Base-by-base conservation (phyloP, 2,113 vertebrate genomes). In the Donacobius atricapilla region DNA sequence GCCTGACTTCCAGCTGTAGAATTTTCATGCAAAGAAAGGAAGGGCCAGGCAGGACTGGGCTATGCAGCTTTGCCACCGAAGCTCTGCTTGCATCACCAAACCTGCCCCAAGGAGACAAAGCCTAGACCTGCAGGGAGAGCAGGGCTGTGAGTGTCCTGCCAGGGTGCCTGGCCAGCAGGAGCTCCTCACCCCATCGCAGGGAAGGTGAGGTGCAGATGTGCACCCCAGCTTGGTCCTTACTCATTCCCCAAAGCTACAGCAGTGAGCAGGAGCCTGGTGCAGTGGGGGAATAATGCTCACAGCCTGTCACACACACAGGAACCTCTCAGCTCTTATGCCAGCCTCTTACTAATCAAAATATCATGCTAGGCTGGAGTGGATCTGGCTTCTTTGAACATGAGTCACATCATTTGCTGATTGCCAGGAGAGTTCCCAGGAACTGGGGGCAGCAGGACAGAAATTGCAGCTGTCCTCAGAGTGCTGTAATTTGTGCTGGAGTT, bases 351-450 rank as follows among this genome's bases (percentile, higher is more conserved):
- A 90, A 93, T 80, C 94, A 85, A 93, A 93, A 83, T 81, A 80
- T 19, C 84, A 54, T 6, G 63, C 88, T 63, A 51, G 85, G 90
- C 76, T 87, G 80, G 92, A 96, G 94, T 37, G 76, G 90, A 24
- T 61, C 90, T 77, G 95, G 90, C 87, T 94, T 83, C 79, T 83
- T 70, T 51, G 50, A 87, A 89, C 12, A 1, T 88, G 95, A 97
- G n/a, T 93, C 93, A 73, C 28, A 66, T 65, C 58, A 15, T 73
- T 73, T 81, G 82, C 81, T 86, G 90, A 73, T 80, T 94, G 93
- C 92, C 96, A 96, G 85, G 79, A 93, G 92, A 90, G 78, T 45
- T 95, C 96, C 94, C 91, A 68, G 91, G 95, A 95, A 89, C 91
- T 1, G 37, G 40, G 88, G 95, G 66, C 94, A 96, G 94, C 51